phyloP scores from a whole-genome alignment of 2,113 vertebrate species.

The Camelus bactrianus region DNA sequence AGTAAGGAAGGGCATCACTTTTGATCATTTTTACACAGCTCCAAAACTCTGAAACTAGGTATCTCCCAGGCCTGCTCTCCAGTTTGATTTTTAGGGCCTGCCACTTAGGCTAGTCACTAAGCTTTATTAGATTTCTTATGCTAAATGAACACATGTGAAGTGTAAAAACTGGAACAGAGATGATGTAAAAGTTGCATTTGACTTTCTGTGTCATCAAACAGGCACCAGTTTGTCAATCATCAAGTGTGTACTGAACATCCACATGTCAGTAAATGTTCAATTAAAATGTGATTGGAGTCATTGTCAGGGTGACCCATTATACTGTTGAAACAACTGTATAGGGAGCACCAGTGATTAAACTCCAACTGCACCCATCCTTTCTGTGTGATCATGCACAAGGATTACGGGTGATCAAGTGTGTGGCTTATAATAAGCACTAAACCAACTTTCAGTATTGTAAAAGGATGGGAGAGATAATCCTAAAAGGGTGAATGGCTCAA shows the following conservation, averaged over 20 bases:
- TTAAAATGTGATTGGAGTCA: background rate
- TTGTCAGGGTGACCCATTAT: background rate
- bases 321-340: background rate
- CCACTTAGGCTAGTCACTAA: conserved; percentile 6
- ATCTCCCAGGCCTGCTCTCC: background rate
- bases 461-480: background rate
- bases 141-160: conserved; percentile 27
- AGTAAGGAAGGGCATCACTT: background rate
- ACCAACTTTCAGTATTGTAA: background rate
- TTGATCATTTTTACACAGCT: background rate
- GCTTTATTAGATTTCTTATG: conserved; percentile 35
- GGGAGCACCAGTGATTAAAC: background rate
- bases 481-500: background rate
- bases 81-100: conserved; percentile 59
- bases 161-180: conserved; percentile 40
- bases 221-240: background rate
- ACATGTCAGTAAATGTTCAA: background rate
- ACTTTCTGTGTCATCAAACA: background rate
- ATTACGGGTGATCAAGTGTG: background rate
- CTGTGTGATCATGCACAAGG: background rate
- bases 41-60: background rate
- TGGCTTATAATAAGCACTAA: background rate
- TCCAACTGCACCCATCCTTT: background rate
- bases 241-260: background rate
- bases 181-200: background rate